Base-by-base conservation (phyloP, 2,888 invertebrate genomes). In the Drosophila birchii region DNA sequence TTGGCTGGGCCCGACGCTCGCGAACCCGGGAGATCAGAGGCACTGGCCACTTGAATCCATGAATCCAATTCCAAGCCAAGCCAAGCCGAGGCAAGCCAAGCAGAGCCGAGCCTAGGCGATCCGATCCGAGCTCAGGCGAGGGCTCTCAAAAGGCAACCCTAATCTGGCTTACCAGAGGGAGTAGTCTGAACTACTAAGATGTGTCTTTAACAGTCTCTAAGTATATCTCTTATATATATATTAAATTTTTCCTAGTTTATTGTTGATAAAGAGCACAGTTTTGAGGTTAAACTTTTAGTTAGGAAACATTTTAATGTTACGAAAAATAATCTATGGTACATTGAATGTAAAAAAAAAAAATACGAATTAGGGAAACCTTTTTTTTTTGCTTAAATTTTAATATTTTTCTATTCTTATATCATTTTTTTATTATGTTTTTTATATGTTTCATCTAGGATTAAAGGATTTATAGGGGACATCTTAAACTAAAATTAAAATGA, bases 11-110 rank as follows among this genome's bases (percentile, higher is more conserved):
- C 39, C 36, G 43, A 54, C 23, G 18, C 57, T 57, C 47, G 32
- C 9, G 56, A 18, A 16, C 38, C 3, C 26, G 58, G 53, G 66
- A 55, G 86, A 82, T 82, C 85, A 77, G 76, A 68, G 57, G 59
- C 74, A 63, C 38, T 44, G 74, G 73, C 86, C 85, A 86, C 88
- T 87, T 87, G 88, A 86, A 68, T 72, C 76, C 43, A 51, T 81
- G 80, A 81, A 53, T 53, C 36, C 51, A 53, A 53, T 53, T 53
- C 51, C 51, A 36, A 36, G 51, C 20, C 49, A 14, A 32, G 18
- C 51, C 51, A 36, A 36, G 51, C 20, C 49, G 14, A 32, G 18
- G 18, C 49, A 14, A 49, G 49, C 51, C 51, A 8, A 51, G 23
- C 44, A 23, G 44, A 23, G 18, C 12, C 7, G 32, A 20, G 34